Evolutionary conservation across 2,797 vertebrate genomes (phyloP), one percentile per base, ranked within the genome.

Genomic region (Notoglanidium macrostoma): DNA sequence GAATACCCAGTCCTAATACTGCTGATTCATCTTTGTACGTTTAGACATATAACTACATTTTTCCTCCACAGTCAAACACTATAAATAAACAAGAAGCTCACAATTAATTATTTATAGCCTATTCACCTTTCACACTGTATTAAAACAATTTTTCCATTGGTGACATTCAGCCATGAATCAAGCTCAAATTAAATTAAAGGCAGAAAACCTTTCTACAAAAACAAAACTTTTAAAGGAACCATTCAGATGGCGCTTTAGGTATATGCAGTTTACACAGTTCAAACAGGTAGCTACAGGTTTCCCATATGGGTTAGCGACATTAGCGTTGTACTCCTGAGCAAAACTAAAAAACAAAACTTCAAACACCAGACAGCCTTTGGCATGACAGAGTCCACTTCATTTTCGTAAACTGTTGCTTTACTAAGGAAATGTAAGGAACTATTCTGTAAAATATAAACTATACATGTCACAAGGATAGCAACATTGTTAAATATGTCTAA

Each of bases 21-120:
- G 23, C 51, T 73, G 29, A 35, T 51, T 87, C 57, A 35, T 82
- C 54, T 84, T 83, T 86, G 79, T 67, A 86, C 57, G 21, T 54
- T 86, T 76, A 85, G 26, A 32, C 57, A 63, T 29, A 81, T 10
- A 44, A 49, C 23, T 68, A 1, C 17, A 8, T 40, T 61, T 15
- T 23, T 23, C n/a, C 4, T 15, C 9, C 49, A 78, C 26, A 77
- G 26, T 26, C 77, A 40, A 76, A 83, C 84, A 76, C 35, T 32
- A 77, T 80, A 86, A 85, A 86, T 83, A 82, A 85, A 80, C 35
- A 85, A 26, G 40, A 54, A 73, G 40, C 21, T 65, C 21, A 82
- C 17, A 44, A 2, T 73, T 11, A 88, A 79, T 87, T 79, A 87
- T 84, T 85, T 49, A 77, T 67, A 67, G 35, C 82, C 23, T 65